Conservation (phyloP, 2,797 vertebrate species). For the Trematomus bernacchii region DNA sequence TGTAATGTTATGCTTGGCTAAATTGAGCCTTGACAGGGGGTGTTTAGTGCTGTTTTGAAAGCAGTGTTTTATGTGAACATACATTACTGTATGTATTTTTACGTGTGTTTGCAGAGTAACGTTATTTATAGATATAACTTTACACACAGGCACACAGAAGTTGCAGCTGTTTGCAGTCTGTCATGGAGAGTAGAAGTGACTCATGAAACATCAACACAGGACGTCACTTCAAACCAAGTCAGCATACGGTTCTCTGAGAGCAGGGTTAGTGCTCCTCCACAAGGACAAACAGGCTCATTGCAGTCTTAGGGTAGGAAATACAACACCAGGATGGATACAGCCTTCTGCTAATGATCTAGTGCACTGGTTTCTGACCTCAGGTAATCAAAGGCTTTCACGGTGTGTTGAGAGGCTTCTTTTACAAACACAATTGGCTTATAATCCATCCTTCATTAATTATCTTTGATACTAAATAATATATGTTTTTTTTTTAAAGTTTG, state of each 20-base stretch:
- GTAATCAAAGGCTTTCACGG: not conserved
- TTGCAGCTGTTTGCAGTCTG: constrained; percentile 73
- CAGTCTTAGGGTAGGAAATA: not conserved
- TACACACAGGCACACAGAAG: constrained; percentile 40
- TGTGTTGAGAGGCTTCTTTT: too few species aligned
- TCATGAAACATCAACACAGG: constrained; percentile 61
- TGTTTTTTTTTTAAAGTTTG: too few species aligned
- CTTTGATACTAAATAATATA: too few species aligned
- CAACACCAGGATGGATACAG: not conserved
- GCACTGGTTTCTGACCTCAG: not conserved
- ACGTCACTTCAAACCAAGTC: constrained; percentile 17
- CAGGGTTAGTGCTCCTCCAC: constrained; percentile 38
- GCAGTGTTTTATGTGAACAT: constrained; percentile 11
- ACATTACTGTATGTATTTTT: not conserved
- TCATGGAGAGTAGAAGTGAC: constrained; percentile 65
- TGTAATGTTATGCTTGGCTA: not conserved
- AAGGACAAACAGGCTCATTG: constrained; percentile 40
- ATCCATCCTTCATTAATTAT: too few species aligned
- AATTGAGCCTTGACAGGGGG: not conserved
- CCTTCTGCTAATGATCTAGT: not conserved
- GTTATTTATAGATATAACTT: constrained; percentile 73
- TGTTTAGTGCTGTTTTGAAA: constrained; percentile 24
- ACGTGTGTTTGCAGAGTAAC: constrained; percentile 37
- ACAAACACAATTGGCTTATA: too few species aligned
- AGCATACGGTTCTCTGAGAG: not conserved